Evolutionary conservation across 2,888 invertebrate genomes (phyloP).

Genomic region (Acheta domesticus): DNA sequence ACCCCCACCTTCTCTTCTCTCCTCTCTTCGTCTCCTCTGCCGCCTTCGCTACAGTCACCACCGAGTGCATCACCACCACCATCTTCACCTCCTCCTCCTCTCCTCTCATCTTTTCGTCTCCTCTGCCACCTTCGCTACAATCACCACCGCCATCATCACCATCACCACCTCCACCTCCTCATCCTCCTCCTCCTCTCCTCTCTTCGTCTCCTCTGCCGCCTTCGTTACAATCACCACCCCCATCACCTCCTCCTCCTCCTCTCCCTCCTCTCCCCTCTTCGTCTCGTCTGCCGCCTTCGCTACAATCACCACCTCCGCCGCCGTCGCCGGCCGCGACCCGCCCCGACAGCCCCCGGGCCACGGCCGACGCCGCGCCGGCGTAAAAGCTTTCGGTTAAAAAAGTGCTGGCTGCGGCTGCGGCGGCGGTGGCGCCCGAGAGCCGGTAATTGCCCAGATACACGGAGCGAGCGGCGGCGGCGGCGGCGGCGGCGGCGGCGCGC

Average conservation of each 20-base stretch:
- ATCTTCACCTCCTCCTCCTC: no score
- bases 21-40: no score
- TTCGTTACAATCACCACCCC: no score
- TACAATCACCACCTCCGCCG: not conserved
- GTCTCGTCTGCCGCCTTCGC: no score
- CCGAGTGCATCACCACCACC: no score
- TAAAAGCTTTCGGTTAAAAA: slow-evolving; percentile 18
- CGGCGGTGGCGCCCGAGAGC: not conserved
- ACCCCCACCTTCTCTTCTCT: no score
- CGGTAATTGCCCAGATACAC: not conserved
- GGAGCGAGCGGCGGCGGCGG: not conserved
- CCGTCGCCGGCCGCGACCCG: not conserved
- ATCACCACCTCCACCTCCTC: not conserved
- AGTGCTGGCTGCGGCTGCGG: not conserved
- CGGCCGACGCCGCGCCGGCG: not conserved
- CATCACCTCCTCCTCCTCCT: no score
- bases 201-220: not conserved
- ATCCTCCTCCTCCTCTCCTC: not conserved
- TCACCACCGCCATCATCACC: not conserved
- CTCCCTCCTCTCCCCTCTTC: no score
- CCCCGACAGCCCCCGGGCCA: not conserved
- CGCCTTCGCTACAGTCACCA: no score
- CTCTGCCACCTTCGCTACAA: no score
- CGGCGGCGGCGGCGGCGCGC: not conserved
- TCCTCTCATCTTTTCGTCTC: no score